Conservation (phyloP, 2,113 vertebrate genomes). For the Atlantisia rogersi region DNA sequence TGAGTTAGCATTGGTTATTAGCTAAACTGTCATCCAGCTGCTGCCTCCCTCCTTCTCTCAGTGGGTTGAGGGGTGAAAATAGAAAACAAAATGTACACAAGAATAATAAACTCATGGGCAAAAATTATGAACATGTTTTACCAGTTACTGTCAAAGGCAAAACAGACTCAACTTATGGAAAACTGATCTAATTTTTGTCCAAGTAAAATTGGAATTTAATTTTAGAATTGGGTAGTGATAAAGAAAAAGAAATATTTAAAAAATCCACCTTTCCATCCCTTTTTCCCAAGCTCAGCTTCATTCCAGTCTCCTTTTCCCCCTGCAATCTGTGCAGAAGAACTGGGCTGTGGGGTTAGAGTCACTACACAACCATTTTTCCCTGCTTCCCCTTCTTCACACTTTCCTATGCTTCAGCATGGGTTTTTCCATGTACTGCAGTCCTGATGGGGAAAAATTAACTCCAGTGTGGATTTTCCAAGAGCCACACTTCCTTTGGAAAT, state of each 20-base stretch:
- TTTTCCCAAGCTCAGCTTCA: not conserved
- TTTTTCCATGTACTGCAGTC: not conserved
- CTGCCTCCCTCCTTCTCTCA: not conserved
- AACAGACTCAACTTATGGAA: not conserved
- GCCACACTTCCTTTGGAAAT: not conserved
- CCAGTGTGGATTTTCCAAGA: not conserved
- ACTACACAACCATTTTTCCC: not conserved
- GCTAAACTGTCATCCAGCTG: not conserved
- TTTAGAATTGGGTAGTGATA: not conserved
- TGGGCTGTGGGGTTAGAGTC: not conserved
- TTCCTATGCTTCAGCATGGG: not conserved
- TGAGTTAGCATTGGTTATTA: not conserved
- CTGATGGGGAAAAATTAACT: not conserved
- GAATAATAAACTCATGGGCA: fast-evolving
- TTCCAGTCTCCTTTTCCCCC: not conserved
- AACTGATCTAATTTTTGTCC: not conserved
- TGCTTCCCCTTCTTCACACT: not conserved
- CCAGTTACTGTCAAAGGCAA: not conserved
- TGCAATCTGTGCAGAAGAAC: fast-evolving
- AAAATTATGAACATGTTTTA: not conserved
- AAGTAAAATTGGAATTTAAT: not conserved
- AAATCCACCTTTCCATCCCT: not conserved
- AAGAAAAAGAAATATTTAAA: not conserved
- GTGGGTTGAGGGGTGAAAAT: not conserved
- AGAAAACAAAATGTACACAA: not conserved